Evolutionary conservation across 2,888 invertebrate species (phyloP).

Genomic region (Nephrocerus scutellatus): DNA sequence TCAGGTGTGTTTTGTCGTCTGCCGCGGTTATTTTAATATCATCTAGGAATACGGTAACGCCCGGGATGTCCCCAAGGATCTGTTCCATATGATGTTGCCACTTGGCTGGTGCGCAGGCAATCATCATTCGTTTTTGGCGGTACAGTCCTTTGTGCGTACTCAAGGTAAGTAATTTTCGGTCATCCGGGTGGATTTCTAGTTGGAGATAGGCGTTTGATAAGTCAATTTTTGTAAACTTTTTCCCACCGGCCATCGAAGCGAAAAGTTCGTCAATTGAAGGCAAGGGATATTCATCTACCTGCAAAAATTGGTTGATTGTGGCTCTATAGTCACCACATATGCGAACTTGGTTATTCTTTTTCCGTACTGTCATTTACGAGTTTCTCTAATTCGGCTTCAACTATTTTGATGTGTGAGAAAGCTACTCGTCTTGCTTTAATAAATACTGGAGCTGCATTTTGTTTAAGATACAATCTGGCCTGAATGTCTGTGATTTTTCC

Average conservation of each 20-base stretch:
- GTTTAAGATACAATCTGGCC: slow-evolving; percentile 19
- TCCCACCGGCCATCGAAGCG: slow-evolving; percentile 21
- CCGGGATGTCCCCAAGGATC: slow-evolving; percentile 25
- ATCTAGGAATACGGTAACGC: slow-evolving; percentile 29
- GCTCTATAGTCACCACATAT: slow-evolving; percentile 24
- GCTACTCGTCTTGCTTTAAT: slow-evolving; percentile 18
- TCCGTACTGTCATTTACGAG: slow-evolving; percentile 25
- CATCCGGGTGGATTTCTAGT: slow-evolving; percentile 29
- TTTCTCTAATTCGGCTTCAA: slow-evolving; percentile 20
- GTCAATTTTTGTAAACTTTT: slow-evolving; percentile 27
- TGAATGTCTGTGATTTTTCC: slow-evolving; percentile 10
- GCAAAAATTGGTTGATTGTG: slow-evolving; percentile 24
- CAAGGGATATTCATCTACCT: slow-evolving; percentile 27
- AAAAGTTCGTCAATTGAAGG: slow-evolving; percentile 26
- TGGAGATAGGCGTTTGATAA: slow-evolving; percentile 35
- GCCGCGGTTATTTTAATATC: slow-evolving; percentile 27
- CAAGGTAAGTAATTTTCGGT: slow-evolving; percentile 30
- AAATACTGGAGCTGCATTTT: slow-evolving; percentile 18
- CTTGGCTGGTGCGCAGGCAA: slow-evolving; percentile 31
- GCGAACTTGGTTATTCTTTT: slow-evolving; percentile 24
- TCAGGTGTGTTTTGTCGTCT: slow-evolving; percentile 23
- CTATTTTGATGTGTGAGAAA: slow-evolving; percentile 5
- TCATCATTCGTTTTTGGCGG: slow-evolving; percentile 27
- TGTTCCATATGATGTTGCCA: slow-evolving; percentile 32
- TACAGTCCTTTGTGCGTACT: slow-evolving; percentile 36